Conservation (phyloP, 1,140 invertebrate species). For the Halictus rubicundus region DNA sequence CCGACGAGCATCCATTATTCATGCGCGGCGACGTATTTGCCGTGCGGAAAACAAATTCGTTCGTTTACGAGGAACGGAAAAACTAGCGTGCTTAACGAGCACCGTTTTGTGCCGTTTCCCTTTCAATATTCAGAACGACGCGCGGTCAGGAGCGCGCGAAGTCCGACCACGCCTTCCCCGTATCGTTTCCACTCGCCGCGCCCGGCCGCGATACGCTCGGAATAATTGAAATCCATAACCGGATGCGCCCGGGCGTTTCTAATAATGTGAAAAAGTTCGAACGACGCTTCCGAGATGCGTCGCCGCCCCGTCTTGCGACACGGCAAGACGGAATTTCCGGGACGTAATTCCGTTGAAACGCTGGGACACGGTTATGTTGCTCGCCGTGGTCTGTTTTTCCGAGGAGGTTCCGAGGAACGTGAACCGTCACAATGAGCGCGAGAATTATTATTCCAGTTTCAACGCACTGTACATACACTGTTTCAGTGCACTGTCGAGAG, state of each 20-base stretch:
- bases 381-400: too few species aligned
- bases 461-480: too few species aligned
- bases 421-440: too few species aligned
- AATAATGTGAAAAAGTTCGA: not conserved
- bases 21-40: constrained; percentile 41
- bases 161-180: not conserved
- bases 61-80: constrained; percentile 40
- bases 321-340: too few species aligned
- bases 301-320: too few species aligned
- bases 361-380: too few species aligned
- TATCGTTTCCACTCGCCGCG: not conserved
- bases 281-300: too few species aligned
- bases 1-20: constrained; percentile 61
- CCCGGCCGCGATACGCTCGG: not conserved
- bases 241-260: not conserved
- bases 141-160: not conserved
- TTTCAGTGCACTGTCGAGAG: too few species aligned
- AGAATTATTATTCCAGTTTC: too few species aligned
- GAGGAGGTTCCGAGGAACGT: too few species aligned
- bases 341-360: too few species aligned
- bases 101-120: constrained; percentile 37
- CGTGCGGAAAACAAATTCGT: constrained; percentile 59
- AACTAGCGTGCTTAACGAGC: constrained; percentile 53
- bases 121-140: constrained; percentile 57
- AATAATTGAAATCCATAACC: not conserved